These are phyloP conservation scores for Medauroidea extradentata DNA, from an alignment of 1,140 invertebrate genomes.

Conservation along the genomic window DNA sequence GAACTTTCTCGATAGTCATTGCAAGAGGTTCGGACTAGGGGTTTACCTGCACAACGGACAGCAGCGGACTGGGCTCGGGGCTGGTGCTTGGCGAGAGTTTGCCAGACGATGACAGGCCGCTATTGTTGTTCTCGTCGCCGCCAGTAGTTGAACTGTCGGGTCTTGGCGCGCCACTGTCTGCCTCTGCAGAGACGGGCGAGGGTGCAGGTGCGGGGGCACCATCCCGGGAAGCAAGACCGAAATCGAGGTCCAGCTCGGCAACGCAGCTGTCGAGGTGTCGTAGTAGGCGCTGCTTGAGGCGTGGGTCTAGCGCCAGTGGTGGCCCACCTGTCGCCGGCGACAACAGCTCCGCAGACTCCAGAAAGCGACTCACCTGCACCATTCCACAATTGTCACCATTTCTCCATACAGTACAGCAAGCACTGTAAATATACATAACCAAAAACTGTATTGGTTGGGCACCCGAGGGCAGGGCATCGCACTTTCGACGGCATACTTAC, in stretches of 20 bases:
- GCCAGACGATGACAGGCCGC: not conserved
- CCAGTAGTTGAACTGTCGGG: conserved; percentile 8
- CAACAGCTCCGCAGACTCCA: conserved; percentile 9
- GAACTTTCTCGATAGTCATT: too few species aligned
- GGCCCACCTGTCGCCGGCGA: not conserved
- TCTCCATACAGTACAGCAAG: not conserved
- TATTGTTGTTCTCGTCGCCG: conserved; percentile 15
- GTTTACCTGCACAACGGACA: conserved; percentile 2
- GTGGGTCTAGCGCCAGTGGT: conserved; percentile 51
- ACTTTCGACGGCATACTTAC: too few species aligned
- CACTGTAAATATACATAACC: too few species aligned
- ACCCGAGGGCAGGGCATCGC: too few species aligned
- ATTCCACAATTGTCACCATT: not conserved
- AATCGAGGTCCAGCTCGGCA: conserved; percentile 61
- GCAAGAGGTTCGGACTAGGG: too few species aligned
- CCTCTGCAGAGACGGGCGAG: not conserved
- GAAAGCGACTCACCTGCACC: conserved; percentile 10
- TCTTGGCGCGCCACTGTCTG: conserved; percentile 6
- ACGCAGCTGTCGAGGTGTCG: conserved; percentile 67
- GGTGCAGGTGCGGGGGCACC: not conserved
- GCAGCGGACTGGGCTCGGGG: conserved; percentile 3
- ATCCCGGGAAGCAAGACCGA: conserved; percentile 46
- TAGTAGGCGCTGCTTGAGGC: conserved; percentile 61
- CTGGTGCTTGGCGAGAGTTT: not conserved
- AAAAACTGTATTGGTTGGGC: too few species aligned